Evolutionary conservation across 1,140 invertebrate genomes (phyloP), one percentile per base, ranked within the genome.

Genomic region (Popillia japonica): DNA sequence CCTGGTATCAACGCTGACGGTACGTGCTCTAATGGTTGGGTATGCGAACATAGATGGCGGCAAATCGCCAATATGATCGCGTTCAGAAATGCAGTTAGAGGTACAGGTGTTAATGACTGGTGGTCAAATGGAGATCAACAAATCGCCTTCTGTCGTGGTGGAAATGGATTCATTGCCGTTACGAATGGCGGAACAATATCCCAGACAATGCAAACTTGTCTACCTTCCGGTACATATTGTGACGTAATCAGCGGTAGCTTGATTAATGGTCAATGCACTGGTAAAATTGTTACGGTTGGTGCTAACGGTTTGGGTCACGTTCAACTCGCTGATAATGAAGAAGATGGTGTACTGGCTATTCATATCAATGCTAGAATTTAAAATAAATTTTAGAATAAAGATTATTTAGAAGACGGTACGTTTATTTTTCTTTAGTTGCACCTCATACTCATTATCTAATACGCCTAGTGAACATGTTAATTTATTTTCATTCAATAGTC

Each of bases 41-140:
- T 96, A 0, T 97, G 96, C 84, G 96, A 98, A 86, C 96, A 97
- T 86, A 90, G 94, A 17, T 96, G 95, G 95, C 86, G 91, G 9
- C 91, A 93, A 84, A 95, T 96, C 82, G 92, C 88, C 85, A 92
- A 93, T 79, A 96, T 96, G 95, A 92, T 94, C 3, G 84, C 83
- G 2, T 95, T 96, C 85, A 88, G 92, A 48, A 94, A 93, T 83
- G 86, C 88, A 0, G 93, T 90, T 6, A 86, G 86, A 55, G 88
- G 87, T 20, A 89, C 89, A 4, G 79, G 61, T 4, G 27, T 94
- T 1, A 86, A 86, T 10, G 84, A 91, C 79, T 96, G 93, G 93
- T 95, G 93, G 93, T 90, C 92, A 82, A 94, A 94, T 81, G 90
- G 89, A 2, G 89, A 89, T 83, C 91, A 93, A 80, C 93, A 95